These are phyloP conservation scores for Drosophila ustulata DNA, from an alignment of 2,888 invertebrate genomes.

Conservation along the genomic window DNA sequence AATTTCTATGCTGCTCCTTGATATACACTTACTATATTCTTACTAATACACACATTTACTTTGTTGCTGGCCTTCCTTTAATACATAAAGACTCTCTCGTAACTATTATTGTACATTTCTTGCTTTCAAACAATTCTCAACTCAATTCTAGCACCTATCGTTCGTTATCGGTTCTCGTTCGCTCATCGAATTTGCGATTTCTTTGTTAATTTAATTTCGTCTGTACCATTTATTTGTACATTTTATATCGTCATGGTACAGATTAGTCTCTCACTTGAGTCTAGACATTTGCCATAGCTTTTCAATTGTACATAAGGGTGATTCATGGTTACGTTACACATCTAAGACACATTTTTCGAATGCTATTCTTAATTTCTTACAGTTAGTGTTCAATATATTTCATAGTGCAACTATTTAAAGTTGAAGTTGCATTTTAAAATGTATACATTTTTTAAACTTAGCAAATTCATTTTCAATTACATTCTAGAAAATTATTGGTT, in stretches of 20 bases:
- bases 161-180: conserved; percentile 43
- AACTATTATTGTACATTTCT: conserved; percentile 58
- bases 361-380: not conserved
- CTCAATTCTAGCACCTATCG: conserved; percentile 38
- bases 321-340: conserved; percentile 24
- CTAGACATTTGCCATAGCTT: conserved; percentile 40
- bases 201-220: conserved; percentile 24
- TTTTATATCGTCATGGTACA: conserved; percentile 22
- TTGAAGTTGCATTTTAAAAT: not conserved
- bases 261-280: conserved; percentile 22
- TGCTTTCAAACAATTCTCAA: conserved; percentile 55
- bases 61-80: conserved; percentile 58
- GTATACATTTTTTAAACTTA: not conserved
- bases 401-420: not conserved
- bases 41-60: conserved; percentile 34
- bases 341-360: not conserved
- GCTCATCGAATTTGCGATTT: conserved; percentile 29
- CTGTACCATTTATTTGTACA: conserved; percentile 36
- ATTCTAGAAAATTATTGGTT: too few relatives aligned
- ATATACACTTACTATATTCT: conserved; percentile 12
- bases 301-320: conserved; percentile 48
- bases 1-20: conserved; percentile 39
- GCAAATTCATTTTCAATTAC: not conserved
- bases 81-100: conserved; percentile 8
- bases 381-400: not conserved